Percentiles rank a stretch among this genome's conserved stretches.
phyloP scores from a whole-genome alignment of 2,113 vertebrate species.

The Stegostoma tigrinum region DNA sequence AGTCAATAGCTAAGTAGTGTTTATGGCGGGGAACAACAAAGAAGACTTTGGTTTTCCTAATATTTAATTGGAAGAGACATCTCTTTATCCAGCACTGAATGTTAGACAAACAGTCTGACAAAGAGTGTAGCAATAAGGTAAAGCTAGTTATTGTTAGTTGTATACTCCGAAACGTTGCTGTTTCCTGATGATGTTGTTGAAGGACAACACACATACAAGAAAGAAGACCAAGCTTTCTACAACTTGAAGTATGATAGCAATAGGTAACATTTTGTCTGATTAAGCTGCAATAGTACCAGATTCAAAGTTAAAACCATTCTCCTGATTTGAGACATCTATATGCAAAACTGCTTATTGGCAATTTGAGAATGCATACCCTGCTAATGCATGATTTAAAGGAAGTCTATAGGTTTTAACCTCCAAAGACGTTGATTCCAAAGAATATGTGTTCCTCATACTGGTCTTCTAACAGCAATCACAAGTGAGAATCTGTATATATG shows the following conservation, averaged over 20 bases:
- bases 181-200: neutral
- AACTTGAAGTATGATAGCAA: neutral
- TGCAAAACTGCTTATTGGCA: neutral
- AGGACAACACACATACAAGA: neutral
- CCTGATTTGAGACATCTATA: neutral
- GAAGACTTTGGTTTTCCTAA: too few species aligned
- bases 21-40: too few species aligned
- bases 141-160: neutral
- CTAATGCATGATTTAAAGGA: neutral
- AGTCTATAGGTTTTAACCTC: neutral
- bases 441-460: neutral
- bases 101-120: neutral
- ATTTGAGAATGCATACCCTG: neutral
- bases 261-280: neutral
- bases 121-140: neutral
- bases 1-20: too few species aligned
- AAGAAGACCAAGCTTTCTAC: neutral
- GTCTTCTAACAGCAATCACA: neutral
- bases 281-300: neutral
- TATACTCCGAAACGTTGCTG: neutral
- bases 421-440: neutral
- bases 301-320: neutral
- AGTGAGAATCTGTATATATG: neutral
- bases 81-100: neutral
- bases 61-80: too few species aligned